These are phyloP conservation scores for Egretta garzetta DNA, from an alignment of 2,113 vertebrate genomes.

Conservation along the genomic window DNA sequence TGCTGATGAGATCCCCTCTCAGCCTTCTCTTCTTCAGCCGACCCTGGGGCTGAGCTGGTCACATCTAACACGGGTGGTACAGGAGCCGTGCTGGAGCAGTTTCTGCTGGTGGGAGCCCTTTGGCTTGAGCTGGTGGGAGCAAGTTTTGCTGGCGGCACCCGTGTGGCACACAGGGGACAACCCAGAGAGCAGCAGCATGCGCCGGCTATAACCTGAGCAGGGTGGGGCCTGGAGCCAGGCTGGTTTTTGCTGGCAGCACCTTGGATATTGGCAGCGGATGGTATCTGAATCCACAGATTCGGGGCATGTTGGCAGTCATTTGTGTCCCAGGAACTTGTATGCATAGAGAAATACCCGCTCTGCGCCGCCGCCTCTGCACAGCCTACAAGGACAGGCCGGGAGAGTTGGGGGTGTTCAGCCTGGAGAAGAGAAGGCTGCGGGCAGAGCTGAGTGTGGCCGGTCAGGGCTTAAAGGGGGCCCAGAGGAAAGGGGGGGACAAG, in stretches of 20 bases:
- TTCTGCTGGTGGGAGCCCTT: not conserved
- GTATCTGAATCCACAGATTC: not conserved
- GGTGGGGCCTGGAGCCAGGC: not conserved
- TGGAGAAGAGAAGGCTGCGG: too few relatives aligned
- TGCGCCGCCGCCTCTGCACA: not conserved
- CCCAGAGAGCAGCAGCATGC: not conserved
- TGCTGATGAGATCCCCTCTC: too few relatives aligned
- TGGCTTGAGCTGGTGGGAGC: not conserved
- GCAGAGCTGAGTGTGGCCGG: too few relatives aligned
- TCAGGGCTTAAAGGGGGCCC: too few relatives aligned
- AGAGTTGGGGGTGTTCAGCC: too few relatives aligned
- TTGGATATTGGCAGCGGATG: not conserved
- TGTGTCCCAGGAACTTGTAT: not conserved
- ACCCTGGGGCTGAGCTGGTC: not conserved
- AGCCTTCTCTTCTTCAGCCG: not conserved
- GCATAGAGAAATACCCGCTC: not conserved
- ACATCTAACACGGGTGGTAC: rapidly evolving
- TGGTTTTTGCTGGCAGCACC: not conserved
- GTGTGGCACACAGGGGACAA: not conserved
- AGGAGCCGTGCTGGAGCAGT: not conserved
- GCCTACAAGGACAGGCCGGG: not conserved
- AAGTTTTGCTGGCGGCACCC: not conserved
- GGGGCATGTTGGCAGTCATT: not conserved
- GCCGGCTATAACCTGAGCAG: not conserved
- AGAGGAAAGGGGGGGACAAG: too few relatives aligned